A percentile compares a stretch with the other conserved stretches of the same genome.
phyloP scores from a whole-genome alignment of 2,113 vertebrate species.

The Microtus richardsoni region DNA sequence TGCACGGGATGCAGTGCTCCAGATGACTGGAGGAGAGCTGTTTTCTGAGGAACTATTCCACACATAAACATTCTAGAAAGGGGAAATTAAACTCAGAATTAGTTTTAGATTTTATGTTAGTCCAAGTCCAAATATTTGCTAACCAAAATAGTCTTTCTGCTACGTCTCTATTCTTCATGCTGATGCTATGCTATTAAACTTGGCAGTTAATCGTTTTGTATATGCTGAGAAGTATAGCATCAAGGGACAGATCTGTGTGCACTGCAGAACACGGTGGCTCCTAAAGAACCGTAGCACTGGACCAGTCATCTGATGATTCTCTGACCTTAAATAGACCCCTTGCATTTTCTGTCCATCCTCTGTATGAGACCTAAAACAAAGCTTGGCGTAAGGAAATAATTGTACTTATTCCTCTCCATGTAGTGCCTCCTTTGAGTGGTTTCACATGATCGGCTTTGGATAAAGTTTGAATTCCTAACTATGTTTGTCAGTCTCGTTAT shows the following conservation, averaged over 20 bases:
- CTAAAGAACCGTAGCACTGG: neutral
- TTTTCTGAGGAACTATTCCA: slow-evolving; percentile 8
- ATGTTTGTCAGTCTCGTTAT: neutral
- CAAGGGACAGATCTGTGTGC: neutral
- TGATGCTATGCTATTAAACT: slow-evolving; percentile 66
- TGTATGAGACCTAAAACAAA: neutral
- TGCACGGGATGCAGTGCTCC: neutral
- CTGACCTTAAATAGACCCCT: neutral
- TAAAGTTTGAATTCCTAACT: neutral
- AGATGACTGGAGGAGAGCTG: neutral
- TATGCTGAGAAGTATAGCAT: slow-evolving; percentile 56
- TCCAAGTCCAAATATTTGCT: slow-evolving; percentile 79
- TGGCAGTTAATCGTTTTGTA: slow-evolving; percentile 59
- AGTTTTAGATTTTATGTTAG: slow-evolving; percentile 76
- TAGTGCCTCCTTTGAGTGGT: neutral
- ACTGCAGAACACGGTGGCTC: neutral
- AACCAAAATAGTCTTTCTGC: slow-evolving; percentile 70
- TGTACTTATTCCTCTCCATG: neutral
- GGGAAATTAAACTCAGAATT: slow-evolving; percentile 72
- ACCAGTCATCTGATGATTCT: neutral
- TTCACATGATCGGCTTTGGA: neutral
- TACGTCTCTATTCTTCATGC: slow-evolving; percentile 51
- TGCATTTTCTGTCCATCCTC: neutral
- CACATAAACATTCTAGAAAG: slow-evolving; percentile 62
- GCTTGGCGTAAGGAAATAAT: neutral